A percentile compares a stretch with the other conserved stretches of the same genome.
Evolutionary conservation across 2,113 vertebrate genomes (phyloP).

Genomic region (Zosterops japonicus): DNA sequence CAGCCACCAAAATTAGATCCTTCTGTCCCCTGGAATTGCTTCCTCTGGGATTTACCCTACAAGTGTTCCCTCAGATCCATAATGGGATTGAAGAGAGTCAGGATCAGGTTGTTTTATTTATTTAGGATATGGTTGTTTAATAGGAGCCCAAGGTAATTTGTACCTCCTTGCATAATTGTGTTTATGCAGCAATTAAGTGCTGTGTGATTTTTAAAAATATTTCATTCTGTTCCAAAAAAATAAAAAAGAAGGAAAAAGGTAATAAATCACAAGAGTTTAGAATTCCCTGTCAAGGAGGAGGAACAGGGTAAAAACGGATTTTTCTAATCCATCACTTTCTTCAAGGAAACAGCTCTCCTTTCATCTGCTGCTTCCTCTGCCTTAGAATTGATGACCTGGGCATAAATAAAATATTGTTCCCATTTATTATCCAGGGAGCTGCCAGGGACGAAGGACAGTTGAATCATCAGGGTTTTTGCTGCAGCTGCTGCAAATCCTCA

Average conservation of each 20-base stretch:
- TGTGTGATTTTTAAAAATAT: neutral
- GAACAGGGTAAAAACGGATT: constrained; percentile 21
- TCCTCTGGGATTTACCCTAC: neutral
- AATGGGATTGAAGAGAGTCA: neutral
- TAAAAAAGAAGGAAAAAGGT: neutral
- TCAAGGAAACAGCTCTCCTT: constrained; percentile 5
- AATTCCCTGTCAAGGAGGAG: constrained; percentile 1
- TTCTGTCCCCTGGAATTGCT: neutral
- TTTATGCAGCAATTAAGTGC: constrained; percentile 28
- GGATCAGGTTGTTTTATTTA: neutral
- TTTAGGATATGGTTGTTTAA: neutral
- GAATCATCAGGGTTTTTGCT: constrained; percentile 43
- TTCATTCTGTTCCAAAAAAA: neutral
- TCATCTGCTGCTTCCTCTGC: constrained; percentile 7
- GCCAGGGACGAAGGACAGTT: constrained; percentile 27
- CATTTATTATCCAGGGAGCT: constrained; percentile 58
- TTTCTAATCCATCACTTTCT: constrained; percentile 41
- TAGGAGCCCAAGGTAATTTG: neutral
- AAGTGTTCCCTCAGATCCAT: neutral
- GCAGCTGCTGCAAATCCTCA: constrained; percentile 26
- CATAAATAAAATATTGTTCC: constrained; percentile 36
- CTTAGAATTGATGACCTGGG: constrained; percentile 50
- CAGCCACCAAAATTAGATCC: neutral
- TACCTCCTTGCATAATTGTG: constrained; percentile 9
- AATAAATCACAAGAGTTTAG: neutral